Percentiles rank a stretch among this genome's conserved stretches.
Conservation (phyloP, 2,888 invertebrate species). For the Miltochrista miniata region DNA sequence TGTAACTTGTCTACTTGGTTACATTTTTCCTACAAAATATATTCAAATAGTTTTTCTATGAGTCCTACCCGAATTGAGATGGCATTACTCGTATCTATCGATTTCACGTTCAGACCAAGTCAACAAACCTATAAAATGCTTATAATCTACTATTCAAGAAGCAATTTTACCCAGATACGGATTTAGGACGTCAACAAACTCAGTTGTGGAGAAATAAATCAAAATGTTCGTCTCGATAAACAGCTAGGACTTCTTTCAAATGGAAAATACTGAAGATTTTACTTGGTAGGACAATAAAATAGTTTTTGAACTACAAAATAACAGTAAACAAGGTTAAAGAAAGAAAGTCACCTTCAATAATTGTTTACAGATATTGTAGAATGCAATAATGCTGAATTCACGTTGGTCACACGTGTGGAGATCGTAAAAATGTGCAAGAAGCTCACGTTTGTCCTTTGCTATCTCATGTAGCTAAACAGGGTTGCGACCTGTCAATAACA, state of each 20-base stretch:
- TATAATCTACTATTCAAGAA: slow-evolving; percentile 28
- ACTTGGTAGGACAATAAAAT: slow-evolving; percentile 25
- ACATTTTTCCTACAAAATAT: neutral
- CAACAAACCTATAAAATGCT: slow-evolving; percentile 30
- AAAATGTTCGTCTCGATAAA: slow-evolving; percentile 31
- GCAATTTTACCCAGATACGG: slow-evolving; percentile 26
- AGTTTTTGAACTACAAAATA: slow-evolving; percentile 23
- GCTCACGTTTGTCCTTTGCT: slow-evolving; percentile 24
- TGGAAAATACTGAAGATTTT: slow-evolving; percentile 14
- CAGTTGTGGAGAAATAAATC: slow-evolving; percentile 29
- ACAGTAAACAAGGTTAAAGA: slow-evolving; percentile 41
- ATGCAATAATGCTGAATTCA: slow-evolving; percentile 35
- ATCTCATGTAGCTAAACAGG: slow-evolving; percentile 28
- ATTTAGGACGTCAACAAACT: slow-evolving; percentile 31
- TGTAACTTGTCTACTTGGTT: no score
- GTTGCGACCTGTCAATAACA: slow-evolving; percentile 20
- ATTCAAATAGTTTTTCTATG: neutral
- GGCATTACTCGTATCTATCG: slow-evolving; percentile 20
- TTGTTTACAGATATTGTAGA: slow-evolving; percentile 32
- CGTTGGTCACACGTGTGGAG: slow-evolving; percentile 43
- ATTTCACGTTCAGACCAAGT: slow-evolving; percentile 15
- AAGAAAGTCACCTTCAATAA: slow-evolving; percentile 45
- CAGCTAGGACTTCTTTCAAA: slow-evolving; percentile 22
- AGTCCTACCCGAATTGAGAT: slow-evolving; percentile 2
- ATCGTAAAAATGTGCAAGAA: slow-evolving; percentile 43